phyloP scores from a whole-genome alignment of 2,797 vertebrate species.

The Acropternis orthonyx region DNA sequence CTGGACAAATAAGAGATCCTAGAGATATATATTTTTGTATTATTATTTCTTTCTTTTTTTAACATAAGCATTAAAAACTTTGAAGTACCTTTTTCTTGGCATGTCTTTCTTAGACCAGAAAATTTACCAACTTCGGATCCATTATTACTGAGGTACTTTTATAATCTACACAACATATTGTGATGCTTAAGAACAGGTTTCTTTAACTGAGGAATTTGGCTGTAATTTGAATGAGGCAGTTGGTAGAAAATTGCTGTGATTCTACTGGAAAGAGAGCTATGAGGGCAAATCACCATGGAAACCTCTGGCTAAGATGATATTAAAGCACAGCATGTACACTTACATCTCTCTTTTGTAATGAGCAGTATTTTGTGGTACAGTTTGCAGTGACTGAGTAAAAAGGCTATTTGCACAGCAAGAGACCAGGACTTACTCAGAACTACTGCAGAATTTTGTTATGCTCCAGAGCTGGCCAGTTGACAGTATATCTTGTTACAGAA shows the following conservation, averaged over 20 bases:
- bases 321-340: background rate
- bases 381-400: background rate
- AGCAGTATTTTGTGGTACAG: background rate
- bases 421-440: background rate
- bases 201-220: background rate
- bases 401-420: background rate
- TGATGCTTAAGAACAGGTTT: background rate
- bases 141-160: background rate
- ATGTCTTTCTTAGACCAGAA: background rate
- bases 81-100: background rate
- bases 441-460: background rate
- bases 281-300: conserved; percentile 27
- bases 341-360: background rate
- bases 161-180: background rate
- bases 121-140: background rate
- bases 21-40: no score
- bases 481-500: background rate
- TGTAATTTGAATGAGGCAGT: background rate
- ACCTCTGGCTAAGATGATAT: background rate
- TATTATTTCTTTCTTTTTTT: background rate
- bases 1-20: background rate
- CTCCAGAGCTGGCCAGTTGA: background rate
- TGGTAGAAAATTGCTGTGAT: background rate
- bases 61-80: background rate
- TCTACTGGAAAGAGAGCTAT: background rate